Conservation (phyloP, 2,797 vertebrate genomes). For the Perodicticus potto region DNA sequence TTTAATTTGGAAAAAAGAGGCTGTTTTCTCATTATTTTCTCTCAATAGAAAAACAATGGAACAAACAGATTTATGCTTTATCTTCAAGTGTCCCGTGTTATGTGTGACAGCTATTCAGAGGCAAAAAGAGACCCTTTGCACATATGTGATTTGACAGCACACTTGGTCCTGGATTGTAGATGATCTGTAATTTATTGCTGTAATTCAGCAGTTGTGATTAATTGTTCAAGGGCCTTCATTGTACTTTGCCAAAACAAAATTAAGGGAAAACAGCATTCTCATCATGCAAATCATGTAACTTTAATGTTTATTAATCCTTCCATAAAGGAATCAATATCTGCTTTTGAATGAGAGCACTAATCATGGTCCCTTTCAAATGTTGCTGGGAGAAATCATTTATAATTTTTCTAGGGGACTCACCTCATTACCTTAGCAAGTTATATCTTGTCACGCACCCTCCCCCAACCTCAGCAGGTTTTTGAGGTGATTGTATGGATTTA, state of each 20-base stretch:
- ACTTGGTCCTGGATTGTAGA: constrained; percentile 25
- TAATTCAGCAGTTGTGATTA: constrained; percentile 62
- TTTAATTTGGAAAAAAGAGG: constrained; percentile 70
- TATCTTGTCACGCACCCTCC: not conserved
- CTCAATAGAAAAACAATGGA: constrained; percentile 42
- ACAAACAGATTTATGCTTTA: constrained; percentile 62
- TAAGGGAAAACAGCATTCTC: constrained; percentile 55
- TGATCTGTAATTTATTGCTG: constrained; percentile 43
- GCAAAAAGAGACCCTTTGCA: constrained; percentile 35
- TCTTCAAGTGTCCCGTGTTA: constrained; percentile 64
- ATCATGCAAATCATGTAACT: constrained; percentile 60
- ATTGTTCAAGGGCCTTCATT: constrained; percentile 61
- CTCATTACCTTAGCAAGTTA: not conserved
- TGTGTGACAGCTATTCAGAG: constrained; percentile 64
- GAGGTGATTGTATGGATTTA: constrained; percentile 15
- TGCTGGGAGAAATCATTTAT: constrained; percentile 29
- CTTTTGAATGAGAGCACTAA: constrained; percentile 43
- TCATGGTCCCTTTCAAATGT: not conserved
- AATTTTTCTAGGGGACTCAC: not conserved
- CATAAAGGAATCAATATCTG: constrained; percentile 36
- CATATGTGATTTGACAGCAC: constrained; percentile 51
- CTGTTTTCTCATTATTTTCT: constrained; percentile 55
- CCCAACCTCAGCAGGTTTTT: not conserved
- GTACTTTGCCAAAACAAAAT: constrained; percentile 68
- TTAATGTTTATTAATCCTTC: constrained; percentile 70